Conservation (phyloP, 2,797 vertebrate species). For the Sebastes steindachneri region DNA sequence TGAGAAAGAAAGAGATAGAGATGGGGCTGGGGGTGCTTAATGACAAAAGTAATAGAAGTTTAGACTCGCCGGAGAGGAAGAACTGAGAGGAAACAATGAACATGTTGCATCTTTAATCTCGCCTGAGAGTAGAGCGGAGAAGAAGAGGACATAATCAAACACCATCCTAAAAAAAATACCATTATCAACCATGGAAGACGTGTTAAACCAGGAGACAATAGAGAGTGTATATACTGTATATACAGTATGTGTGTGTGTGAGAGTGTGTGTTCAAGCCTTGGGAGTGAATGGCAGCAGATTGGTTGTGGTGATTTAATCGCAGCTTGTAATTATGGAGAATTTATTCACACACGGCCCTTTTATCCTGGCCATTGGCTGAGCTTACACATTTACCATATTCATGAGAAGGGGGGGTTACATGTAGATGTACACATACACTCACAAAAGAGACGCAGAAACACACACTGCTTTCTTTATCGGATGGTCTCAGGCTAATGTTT, state of each 20-base stretch:
- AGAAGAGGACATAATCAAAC: not conserved
- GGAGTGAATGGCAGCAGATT: constrained; percentile 35
- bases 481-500: constrained; percentile 31
- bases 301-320: constrained; percentile 51
- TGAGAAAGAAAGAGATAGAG: not conserved
- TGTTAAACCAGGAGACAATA: not conserved
- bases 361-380: constrained; percentile 54
- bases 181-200: not conserved
- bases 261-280: constrained; percentile 6
- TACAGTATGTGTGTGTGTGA: not conserved
- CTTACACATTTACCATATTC: constrained; percentile 55
- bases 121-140: not conserved
- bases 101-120: not conserved
- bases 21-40: not conserved
- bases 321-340: constrained; percentile 49
- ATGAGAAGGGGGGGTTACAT: constrained; percentile 8
- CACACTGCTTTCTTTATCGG: constrained; percentile 22
- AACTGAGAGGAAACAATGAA: not conserved
- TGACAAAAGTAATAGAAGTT: not conserved
- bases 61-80: not conserved
- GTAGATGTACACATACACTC: not conserved
- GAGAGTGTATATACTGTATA: not conserved
- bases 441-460: not conserved
- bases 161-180: not conserved
- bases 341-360: constrained; percentile 44